Evolutionary conservation across 2,888 invertebrate species (phyloP), one percentile per base, ranked within the genome.

Genomic region (Minunthozetes semirufus): DNA sequence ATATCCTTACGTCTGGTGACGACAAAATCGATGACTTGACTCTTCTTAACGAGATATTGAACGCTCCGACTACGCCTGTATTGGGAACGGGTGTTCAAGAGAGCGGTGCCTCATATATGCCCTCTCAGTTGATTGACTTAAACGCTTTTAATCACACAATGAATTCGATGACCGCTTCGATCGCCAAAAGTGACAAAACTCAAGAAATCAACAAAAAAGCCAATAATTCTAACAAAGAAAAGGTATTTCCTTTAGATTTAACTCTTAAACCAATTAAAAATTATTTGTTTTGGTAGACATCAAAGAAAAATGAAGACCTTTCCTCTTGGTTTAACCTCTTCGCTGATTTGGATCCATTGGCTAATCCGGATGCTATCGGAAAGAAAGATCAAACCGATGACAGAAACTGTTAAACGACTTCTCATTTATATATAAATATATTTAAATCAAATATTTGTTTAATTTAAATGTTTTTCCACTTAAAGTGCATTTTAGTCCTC

Each of bases 301-400:
- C 42, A 42, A 22, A 56, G 56, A 56, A 56, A 22, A 22, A 2
- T 2, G 42, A 68, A 8, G 42, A 13, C 22, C 38, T 68, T 8
- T n/a, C 68, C 27, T 74, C 86, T 1, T 96, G 95, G 95, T 89
- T 93, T 81, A 92, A 92, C 83, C 85, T 95, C 73, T 95, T 96
- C 85, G 92, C 94, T 53, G 95, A 95, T 83, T 84, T 96, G 76
- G 95, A 96, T 85, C 95, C 95, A 0, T 85, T 95, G 48, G 88
- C 93, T 15, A 93, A 94, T 84, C 92, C 93, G 56, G 91, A 93
- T 79, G 82, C 84, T 3, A 80, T 85, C 72, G 83, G 83, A 33
- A 78, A 78, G 11, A 82, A 82, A 77, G 25, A 75, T 46, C 81
- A 81, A 72, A 77, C 77, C 8, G 79, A 81, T 42, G 82, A 82